Percentiles rank a stretch among this genome's conserved stretches.
Conservation (phyloP, 2,888 invertebrate species). For the Podotricha telesiphe region DNA sequence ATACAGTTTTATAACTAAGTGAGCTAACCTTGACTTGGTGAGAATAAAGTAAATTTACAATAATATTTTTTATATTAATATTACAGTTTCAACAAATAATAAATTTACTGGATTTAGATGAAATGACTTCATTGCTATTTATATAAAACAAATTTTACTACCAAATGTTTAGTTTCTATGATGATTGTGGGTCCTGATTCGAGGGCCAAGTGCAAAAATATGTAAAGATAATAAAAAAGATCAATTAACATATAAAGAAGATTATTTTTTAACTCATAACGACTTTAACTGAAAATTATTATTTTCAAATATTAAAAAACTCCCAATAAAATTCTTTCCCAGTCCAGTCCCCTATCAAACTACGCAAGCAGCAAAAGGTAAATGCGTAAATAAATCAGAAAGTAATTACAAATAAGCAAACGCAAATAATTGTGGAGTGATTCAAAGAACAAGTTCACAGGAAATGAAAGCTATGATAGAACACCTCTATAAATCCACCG, state of each 20-base stretch:
- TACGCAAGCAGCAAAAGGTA: background rate
- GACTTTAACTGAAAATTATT: too few relatives aligned
- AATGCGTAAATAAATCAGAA: background rate
- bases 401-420: background rate
- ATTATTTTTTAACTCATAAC: too few relatives aligned
- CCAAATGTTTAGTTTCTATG: too few relatives aligned
- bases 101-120: too few relatives aligned
- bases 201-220: too few relatives aligned
- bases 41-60: background rate
- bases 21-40: conserved; percentile 1
- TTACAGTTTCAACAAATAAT: too few relatives aligned
- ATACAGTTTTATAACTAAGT: background rate
- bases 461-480: conserved; percentile 15
- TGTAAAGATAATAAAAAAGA: too few relatives aligned
- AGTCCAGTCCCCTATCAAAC: background rate
- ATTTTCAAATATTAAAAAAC: background rate
- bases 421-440: background rate
- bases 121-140: background rate
- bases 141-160: too few relatives aligned
- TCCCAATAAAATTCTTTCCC: background rate
- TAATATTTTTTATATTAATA: background rate
- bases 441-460: background rate
- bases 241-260: too few relatives aligned
- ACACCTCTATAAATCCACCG: conserved; percentile 20
- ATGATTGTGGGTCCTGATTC: too few relatives aligned